A percentile compares a stretch with the other conserved stretches of the same genome.
These are phyloP conservation scores for Caenorhabditis latens DNA, from an alignment of 1,140 invertebrate genomes.

Conservation along the genomic window DNA sequence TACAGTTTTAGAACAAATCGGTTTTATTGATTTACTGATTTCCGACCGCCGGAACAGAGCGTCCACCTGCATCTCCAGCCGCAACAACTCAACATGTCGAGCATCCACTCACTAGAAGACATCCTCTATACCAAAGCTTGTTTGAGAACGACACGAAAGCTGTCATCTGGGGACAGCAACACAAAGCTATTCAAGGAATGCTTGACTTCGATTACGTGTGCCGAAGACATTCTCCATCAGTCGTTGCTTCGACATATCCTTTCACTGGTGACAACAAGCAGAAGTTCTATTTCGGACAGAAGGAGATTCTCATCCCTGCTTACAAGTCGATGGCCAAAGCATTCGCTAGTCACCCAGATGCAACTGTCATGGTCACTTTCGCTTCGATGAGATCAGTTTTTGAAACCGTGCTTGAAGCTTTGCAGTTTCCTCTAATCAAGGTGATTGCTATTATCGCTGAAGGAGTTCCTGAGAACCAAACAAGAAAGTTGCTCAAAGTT, in stretches of 20 bases:
- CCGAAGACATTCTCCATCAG: conserved; percentile 85
- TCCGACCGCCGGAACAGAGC: conserved; percentile 68
- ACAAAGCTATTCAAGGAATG: conserved; percentile 90
- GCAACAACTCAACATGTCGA: neutral
- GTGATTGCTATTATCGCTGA: conserved; percentile 99
- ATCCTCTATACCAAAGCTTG: conserved; percentile 77
- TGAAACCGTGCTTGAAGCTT: conserved; percentile 93
- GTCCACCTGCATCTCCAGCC: conserved; percentile 15
- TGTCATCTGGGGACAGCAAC: conserved; percentile 99
- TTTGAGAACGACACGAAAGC: conserved; percentile 90
- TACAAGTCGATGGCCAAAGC: conserved; percentile 98
- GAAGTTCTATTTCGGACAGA: conserved; percentile 99
- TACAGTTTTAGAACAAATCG: neutral
- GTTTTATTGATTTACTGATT: neutral
- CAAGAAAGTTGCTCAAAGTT: conserved; percentile 90
- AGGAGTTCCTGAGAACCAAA: conserved; percentile 98
- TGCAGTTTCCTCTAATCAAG: conserved; percentile 91
- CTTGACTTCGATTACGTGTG: conserved; percentile 99
- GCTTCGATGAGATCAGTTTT: conserved; percentile 97
- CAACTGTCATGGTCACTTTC: conserved; percentile 97
- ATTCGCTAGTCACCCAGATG: conserved; percentile 93
- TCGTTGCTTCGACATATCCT: conserved; percentile 97
- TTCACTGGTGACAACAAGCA: conserved; percentile 98
- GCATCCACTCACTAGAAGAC: conserved; percentile 13
- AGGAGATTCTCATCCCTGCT: conserved; percentile 92